Conservation (phyloP, 2,797 vertebrate species). For the Lepilemur ruficaudatus region DNA sequence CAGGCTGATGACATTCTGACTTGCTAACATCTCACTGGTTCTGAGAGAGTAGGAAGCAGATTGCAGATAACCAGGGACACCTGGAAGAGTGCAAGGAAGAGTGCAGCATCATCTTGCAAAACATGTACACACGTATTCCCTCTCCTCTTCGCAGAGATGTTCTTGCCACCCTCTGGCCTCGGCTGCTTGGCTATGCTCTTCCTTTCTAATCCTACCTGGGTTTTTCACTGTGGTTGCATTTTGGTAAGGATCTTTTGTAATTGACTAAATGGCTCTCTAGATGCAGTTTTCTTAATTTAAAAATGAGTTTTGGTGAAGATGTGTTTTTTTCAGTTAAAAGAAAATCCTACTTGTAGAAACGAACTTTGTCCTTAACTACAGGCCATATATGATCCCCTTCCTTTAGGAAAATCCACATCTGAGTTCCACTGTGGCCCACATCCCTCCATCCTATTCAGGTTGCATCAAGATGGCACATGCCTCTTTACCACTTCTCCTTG, state of each 20-base stretch:
- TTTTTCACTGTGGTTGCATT: not conserved
- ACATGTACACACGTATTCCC: not conserved
- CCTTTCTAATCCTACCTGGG: not conserved
- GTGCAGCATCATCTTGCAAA: not conserved
- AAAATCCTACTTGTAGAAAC: not conserved
- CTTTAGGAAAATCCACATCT: not conserved
- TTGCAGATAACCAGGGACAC: not conserved
- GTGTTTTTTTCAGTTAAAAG: constrained; percentile 10
- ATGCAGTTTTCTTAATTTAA: not conserved
- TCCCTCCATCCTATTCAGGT: not conserved
- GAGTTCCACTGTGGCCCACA: not conserved
- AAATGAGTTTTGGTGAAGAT: not conserved
- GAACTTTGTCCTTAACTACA: not conserved
- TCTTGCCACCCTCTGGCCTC: not conserved
- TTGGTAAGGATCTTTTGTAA: not conserved
- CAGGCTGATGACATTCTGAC: not conserved
- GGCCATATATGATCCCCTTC: not conserved
- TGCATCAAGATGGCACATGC: not conserved
- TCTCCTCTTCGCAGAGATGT: not conserved
- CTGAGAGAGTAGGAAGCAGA: not conserved
- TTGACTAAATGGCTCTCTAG: not conserved
- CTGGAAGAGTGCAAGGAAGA: not conserved
- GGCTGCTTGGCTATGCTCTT: not conserved
- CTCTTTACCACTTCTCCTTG: not conserved
- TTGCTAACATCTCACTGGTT: not conserved